phyloP scores from a whole-genome alignment of 2,888 invertebrate genomes.

The Dasysyrphus albostriatus region DNA sequence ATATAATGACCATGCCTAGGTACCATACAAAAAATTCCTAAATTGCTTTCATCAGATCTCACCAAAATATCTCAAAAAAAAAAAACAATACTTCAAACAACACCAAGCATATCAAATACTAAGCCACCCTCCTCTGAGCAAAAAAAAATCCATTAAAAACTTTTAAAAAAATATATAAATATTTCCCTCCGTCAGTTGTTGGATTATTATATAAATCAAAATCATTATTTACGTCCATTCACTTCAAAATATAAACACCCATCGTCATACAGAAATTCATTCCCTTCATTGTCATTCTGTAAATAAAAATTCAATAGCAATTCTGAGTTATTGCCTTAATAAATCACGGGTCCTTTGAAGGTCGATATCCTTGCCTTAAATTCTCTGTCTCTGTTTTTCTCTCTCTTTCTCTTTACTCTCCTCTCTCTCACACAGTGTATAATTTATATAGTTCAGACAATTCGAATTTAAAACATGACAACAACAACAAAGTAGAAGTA shows the following conservation, averaged over 20 bases:
- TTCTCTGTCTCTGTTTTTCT: neutral
- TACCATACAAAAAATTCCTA: neutral
- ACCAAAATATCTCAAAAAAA: neutral
- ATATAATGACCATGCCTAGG: neutral
- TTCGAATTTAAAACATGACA: conserved; percentile 25
- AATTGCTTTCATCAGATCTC: neutral
- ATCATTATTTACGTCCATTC: conserved; percentile 46
- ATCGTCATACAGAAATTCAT: neutral
- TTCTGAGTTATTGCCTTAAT: conserved; percentile 71
- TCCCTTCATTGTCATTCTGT: conserved; percentile 69
- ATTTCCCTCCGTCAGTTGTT: conserved; percentile 16
- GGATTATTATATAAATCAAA: conserved; percentile 62
- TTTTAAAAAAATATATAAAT: neutral
- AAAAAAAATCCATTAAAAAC: conserved; percentile 29
- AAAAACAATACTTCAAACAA: conserved; percentile 3
- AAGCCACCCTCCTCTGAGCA: neutral
- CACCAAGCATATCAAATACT: neutral
- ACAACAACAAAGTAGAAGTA: neutral
- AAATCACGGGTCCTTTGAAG: conserved; percentile 64
- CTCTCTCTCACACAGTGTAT: neutral
- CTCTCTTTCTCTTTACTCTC: neutral
- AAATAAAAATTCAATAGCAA: conserved; percentile 72
- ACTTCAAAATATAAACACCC: conserved; percentile 13
- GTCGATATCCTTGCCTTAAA: conserved; percentile 55
- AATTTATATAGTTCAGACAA: conserved; percentile 55